These are phyloP conservation scores for Dryoscopus gambensis DNA, from an alignment of 2,113 vertebrate genomes.

Conservation along the genomic window DNA sequence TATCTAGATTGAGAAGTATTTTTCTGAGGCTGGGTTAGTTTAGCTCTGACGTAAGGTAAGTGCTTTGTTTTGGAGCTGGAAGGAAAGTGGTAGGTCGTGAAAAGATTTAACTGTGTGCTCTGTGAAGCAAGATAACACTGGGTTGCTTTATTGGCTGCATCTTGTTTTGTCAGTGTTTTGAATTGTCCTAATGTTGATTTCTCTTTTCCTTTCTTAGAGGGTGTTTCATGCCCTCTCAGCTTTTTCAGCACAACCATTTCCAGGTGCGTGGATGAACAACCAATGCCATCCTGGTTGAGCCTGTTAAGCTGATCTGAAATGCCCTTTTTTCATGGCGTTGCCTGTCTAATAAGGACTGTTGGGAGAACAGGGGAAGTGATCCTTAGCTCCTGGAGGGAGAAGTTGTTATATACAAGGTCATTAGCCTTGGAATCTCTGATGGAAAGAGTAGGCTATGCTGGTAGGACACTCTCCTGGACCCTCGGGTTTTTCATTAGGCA, in stretches of 20 bases:
- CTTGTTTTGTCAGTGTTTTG: background rate
- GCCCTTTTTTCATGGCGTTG: background rate
- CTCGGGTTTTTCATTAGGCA: background rate
- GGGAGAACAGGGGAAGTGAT: background rate
- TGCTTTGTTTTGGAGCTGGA: background rate
- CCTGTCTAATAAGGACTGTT: background rate
- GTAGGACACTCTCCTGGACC: background rate
- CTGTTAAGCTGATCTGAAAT: background rate
- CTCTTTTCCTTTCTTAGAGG: background rate
- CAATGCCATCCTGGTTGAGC: background rate
- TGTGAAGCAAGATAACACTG: background rate
- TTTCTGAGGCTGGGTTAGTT: background rate
- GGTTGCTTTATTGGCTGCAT: background rate
- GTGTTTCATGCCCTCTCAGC: background rate
- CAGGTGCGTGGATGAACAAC: background rate
- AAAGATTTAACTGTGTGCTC: background rate
- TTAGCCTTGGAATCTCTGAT: background rate
- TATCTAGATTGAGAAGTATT: background rate
- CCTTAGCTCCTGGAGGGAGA: background rate
- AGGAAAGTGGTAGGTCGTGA: background rate
- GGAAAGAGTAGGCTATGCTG: background rate
- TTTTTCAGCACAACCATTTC: background rate
- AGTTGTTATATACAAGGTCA: rapidly evolving
- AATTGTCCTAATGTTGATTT: background rate
- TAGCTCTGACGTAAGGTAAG: background rate